phyloP scores from a whole-genome alignment of 1,140 invertebrate species.

The Phocides pigmalion region DNA sequence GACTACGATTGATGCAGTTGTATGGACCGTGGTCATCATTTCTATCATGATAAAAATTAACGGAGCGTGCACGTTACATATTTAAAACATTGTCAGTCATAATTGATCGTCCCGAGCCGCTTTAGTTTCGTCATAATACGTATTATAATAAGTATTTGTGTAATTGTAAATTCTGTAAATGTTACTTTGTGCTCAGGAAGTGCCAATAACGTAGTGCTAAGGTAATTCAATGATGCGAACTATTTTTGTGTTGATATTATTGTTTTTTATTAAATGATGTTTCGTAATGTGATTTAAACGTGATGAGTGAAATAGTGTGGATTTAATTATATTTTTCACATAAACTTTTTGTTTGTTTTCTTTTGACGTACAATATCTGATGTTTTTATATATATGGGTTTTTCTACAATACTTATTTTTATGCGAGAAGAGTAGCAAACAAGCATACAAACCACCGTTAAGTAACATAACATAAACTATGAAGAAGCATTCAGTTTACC shows the following conservation, averaged over 20 bases:
- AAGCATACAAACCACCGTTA: too few relatives aligned
- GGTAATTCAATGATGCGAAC: constrained; percentile 45
- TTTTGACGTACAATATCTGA: not conserved
- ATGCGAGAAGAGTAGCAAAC: too few relatives aligned
- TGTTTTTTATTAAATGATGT: constrained; percentile 49
- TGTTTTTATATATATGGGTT: too few relatives aligned
- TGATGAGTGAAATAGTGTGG: constrained; percentile 56
- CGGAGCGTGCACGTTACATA: too few relatives aligned
- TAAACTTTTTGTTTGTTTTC: constrained; percentile 36
- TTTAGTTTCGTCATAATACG: constrained; percentile 21
- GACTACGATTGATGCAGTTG: too few relatives aligned
- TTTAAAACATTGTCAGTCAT: not conserved
- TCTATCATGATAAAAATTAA: too few relatives aligned
- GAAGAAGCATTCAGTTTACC: too few relatives aligned
- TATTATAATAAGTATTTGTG: constrained; percentile 42
- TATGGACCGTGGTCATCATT: too few relatives aligned
- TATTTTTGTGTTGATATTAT: constrained; percentile 51
- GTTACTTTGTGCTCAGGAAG: constrained; percentile 67
- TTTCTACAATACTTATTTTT: too few relatives aligned
- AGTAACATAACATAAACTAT: too few relatives aligned
- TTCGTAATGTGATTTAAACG: constrained; percentile 62
- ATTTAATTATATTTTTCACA: constrained; percentile 63
- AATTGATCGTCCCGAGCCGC: not conserved
- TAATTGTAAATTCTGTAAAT: constrained; percentile 56
- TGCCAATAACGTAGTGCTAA: constrained; percentile 73